Percentiles rank a stretch among this genome's conserved stretches.
Conservation (phyloP, 2,797 vertebrate genomes). For the Ambastaia sidthimunki region DNA sequence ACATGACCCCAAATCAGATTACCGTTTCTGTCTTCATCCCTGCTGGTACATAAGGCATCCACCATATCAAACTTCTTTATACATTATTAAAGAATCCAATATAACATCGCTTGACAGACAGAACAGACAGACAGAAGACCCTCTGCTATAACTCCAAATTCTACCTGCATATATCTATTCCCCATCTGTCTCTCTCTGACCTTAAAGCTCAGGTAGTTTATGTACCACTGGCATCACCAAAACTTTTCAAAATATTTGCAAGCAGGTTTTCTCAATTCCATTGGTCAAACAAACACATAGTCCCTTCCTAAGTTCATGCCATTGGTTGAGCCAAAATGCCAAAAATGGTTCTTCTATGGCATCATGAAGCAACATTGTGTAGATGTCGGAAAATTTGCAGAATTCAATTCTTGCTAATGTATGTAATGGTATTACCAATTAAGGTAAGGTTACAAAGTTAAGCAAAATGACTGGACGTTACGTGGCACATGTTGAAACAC, state of each 20-base stretch:
- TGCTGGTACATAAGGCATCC: too few relatives aligned
- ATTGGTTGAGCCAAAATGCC: too few relatives aligned
- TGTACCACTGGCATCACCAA: background rate
- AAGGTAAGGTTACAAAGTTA: conserved; percentile 14
- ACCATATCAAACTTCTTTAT: background rate
- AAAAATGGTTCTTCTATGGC: too few relatives aligned
- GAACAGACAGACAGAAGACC: conserved; percentile 30
- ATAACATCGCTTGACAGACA: background rate
- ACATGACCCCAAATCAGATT: background rate
- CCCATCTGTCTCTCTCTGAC: background rate
- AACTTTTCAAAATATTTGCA: too few relatives aligned
- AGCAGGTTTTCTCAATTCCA: too few relatives aligned
- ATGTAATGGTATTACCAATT: background rate
- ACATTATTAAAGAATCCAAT: background rate
- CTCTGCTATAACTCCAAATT: conserved; percentile 11
- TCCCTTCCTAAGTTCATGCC: too few relatives aligned
- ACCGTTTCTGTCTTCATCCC: too few relatives aligned
- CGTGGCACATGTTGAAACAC: background rate
- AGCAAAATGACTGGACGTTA: background rate
- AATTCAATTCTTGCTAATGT: background rate
- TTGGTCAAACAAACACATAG: too few relatives aligned
- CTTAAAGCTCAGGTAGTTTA: background rate
- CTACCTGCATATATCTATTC: background rate
- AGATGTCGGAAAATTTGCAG: background rate
- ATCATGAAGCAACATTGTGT: too few relatives aligned